A percentile compares a stretch with the other conserved stretches of the same genome.
These are phyloP conservation scores for Latheticus oryzae DNA, from an alignment of 2,888 invertebrate species.

Conservation along the genomic window DNA sequence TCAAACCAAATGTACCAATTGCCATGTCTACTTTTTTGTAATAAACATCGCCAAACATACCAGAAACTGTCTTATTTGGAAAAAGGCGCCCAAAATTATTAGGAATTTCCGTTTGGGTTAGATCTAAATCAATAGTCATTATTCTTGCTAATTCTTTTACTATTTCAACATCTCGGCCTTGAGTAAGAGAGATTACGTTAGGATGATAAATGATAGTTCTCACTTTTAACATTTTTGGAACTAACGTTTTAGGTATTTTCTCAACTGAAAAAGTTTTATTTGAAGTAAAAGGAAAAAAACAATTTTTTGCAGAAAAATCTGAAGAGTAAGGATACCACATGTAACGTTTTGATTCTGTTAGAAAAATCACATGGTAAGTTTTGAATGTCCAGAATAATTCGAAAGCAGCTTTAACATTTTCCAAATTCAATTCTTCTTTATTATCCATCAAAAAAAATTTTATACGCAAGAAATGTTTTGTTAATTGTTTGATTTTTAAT, in stretches of 20 bases:
- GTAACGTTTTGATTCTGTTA: background rate
- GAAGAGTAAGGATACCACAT: conserved; percentile 15
- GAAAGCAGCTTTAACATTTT: too few species aligned
- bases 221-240: conserved; percentile 52
- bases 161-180: conserved; percentile 13
- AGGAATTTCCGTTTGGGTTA: background rate
- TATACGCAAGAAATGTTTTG: too few species aligned
- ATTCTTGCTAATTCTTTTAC: conserved; percentile 5
- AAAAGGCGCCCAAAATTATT: conserved; percentile 19
- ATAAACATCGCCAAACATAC: conserved; percentile 48
- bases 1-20: conserved; percentile 54
- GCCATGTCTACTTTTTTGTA: conserved; percentile 52
- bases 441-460: too few species aligned
- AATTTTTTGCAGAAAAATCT: background rate
- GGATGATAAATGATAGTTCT: conserved; percentile 55
- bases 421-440: too few species aligned
- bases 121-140: background rate
- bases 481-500: background rate
- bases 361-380: conserved; percentile 9
- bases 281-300: background rate
- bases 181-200: conserved; percentile 49
- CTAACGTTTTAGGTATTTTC: conserved; percentile 53
- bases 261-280: background rate
- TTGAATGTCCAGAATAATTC: conserved; percentile 7
- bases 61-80: conserved; percentile 49